A percentile compares a stretch with the other conserved stretches of the same genome.
Evolutionary conservation across 2,888 invertebrate species (phyloP).

Genomic region (Abrostola triplasia): DNA sequence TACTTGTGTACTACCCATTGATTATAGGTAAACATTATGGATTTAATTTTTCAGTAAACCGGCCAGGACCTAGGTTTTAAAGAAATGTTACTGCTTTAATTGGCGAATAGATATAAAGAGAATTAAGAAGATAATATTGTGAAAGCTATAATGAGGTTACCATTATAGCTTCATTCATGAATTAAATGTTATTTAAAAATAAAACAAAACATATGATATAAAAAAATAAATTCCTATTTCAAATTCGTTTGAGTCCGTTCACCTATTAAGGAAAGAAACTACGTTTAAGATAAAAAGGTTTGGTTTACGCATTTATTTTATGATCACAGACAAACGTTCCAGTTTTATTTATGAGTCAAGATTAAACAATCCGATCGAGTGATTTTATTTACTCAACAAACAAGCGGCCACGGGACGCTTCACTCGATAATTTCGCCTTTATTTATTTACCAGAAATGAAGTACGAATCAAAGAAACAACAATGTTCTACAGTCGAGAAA

Average conservation of each 20-base stretch:
- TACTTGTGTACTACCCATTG: no score
- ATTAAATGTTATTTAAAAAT: not conserved
- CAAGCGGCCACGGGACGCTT: constrained; percentile 59
- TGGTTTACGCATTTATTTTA: constrained; percentile 12
- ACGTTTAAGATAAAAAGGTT: constrained; percentile 7
- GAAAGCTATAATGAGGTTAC: not conserved
- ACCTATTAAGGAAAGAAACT: not conserved
- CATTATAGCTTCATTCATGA: no score
- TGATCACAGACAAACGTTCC: constrained; percentile 9
- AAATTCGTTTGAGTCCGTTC: not conserved
- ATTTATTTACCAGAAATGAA: constrained; percentile 57
- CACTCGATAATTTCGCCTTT: constrained; percentile 66
- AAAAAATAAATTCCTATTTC: not conserved
- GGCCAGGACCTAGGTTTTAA: no score
- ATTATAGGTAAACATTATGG: no score
- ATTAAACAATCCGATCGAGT: constrained; percentile 71
- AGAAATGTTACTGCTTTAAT: no score
- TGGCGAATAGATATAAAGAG: no score
- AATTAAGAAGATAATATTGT: not conserved
- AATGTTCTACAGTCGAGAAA: constrained; percentile 26
- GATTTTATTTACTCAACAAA: constrained; percentile 77
- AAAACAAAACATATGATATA: not conserved
- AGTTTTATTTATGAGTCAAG: constrained; percentile 67
- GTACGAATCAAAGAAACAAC: constrained; percentile 44
- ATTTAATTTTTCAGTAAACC: no score